phyloP scores from a whole-genome alignment of 2,888 invertebrate genomes.

The Drosophila longiperda region DNA sequence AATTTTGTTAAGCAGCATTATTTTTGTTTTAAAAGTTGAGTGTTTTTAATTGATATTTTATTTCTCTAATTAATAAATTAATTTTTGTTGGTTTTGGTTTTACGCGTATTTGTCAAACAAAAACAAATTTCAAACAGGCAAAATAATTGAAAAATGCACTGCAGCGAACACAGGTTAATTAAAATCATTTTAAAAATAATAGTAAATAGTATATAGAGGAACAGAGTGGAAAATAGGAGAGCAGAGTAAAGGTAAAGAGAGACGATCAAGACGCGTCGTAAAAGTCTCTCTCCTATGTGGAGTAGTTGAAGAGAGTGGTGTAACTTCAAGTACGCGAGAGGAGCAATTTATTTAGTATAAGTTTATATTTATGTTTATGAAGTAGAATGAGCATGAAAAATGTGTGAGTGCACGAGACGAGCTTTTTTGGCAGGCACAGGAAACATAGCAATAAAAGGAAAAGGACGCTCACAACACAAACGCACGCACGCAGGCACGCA shows the following conservation, averaged over 20 bases:
- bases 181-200: constrained; percentile 21
- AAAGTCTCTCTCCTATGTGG: neutral
- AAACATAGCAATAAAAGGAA: constrained; percentile 23
- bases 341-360: constrained; percentile 16
- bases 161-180: constrained; percentile 52
- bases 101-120: constrained; percentile 64
- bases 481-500: constrained; percentile 29
- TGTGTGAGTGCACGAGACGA: constrained; percentile 37
- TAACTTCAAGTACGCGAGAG: constrained; percentile 11
- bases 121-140: constrained; percentile 83
- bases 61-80: constrained; percentile 55
- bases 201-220: constrained; percentile 5
- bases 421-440: constrained; percentile 33
- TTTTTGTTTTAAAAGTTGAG: constrained; percentile 11
- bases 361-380: neutral
- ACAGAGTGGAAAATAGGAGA: constrained; percentile 15
- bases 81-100: constrained; percentile 39
- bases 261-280: neutral
- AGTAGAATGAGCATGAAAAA: constrained; percentile 10
- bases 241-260: constrained; percentile 12
- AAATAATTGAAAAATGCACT: constrained; percentile 65
- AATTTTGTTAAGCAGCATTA: constrained; percentile 32
- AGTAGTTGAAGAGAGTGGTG: constrained; percentile 11
- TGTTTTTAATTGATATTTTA: constrained; percentile 16
- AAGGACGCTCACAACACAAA: constrained; percentile 12